Evolutionary conservation across 2,797 vertebrate genomes (phyloP).

Genomic region (Phrynocephalus guinanensis): DNA sequence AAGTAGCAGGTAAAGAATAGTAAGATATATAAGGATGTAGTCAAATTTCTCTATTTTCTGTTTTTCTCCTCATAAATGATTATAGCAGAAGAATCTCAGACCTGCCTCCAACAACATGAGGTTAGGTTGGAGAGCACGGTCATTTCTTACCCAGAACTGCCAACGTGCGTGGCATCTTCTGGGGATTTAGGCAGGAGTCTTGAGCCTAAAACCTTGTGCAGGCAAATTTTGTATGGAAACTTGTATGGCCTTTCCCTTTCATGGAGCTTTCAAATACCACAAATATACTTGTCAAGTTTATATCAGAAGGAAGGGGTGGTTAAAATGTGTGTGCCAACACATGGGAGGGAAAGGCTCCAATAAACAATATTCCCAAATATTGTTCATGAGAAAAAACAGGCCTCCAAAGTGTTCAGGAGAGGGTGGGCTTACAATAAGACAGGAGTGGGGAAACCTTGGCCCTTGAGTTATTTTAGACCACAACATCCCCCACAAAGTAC

Average conservation of each 20-base stretch:
- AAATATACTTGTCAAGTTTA: background rate
- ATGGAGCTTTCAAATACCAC: background rate
- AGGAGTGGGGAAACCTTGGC: no score
- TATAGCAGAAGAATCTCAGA: background rate
- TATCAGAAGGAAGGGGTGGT: background rate
- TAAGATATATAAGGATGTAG: background rate
- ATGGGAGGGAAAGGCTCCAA: background rate
- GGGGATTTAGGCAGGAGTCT: background rate
- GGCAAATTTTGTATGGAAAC: background rate
- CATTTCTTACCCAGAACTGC: background rate
- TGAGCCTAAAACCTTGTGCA: background rate
- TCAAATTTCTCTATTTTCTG: background rate
- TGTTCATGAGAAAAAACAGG: no score
- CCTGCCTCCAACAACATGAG: no score
- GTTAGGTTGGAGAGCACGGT: background rate
- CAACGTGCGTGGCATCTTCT: background rate
- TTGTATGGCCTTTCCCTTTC: background rate
- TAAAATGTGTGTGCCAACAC: background rate
- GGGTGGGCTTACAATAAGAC: background rate
- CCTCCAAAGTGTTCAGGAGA: background rate
- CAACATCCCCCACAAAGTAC: no score
- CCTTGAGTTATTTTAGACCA: no score
- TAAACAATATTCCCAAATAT: background rate
- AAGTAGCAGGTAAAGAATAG: background rate
- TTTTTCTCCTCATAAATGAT: background rate